Base-by-base conservation (phyloP, 2,797 vertebrate genomes). In the Lithobates sylvaticus region DNA sequence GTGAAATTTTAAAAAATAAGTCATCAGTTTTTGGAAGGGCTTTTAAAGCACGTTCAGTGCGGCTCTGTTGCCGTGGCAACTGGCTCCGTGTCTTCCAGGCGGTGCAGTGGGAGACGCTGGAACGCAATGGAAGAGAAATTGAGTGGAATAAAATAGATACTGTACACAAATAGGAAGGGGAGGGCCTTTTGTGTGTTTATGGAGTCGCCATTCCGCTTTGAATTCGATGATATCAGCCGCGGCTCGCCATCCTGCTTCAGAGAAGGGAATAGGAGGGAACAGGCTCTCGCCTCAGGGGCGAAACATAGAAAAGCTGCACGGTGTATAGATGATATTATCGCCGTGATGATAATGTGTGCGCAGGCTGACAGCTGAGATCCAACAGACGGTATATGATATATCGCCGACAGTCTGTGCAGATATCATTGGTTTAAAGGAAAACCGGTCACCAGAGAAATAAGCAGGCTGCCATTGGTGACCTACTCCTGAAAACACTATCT, bases 31-130 rank as follows among this genome's bases (percentile, higher is more conserved):
- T 84, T 27, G 15, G 13, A 36, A 54, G n/a, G n/a, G 73, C 44
- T 77, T 70, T 84, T 71, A 54, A 39, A 39, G 76, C 34, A 10
- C 42, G 42, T 39, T 21, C 5, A 67, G 50, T 23, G 39, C 42
- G 27, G 67, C 67, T 64, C 32, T 16, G 83, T 85, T 85, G 47
- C 83, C 76, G 16, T 85, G 50, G 83, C 54, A 85, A 85, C 83
- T 73, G 26, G 54, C 27, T 72, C 54, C 15, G 9, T 27, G 12
- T 47, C 12, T 34, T 36, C 5, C 16, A 64, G 47, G 12, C n/a
- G 27, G 5, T 16, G 29, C 16, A 71, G 54, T n/a, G 58, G 81
- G 34, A 76, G 72, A 74, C n/a, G 16, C 71, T 80, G 44, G 65
- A 26, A 10, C 50, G 42, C 16, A 72, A 61, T n/a, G 68, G 21